phyloP scores from a whole-genome alignment of 2,113 vertebrate species.

The Cardinalis cardinalis region DNA sequence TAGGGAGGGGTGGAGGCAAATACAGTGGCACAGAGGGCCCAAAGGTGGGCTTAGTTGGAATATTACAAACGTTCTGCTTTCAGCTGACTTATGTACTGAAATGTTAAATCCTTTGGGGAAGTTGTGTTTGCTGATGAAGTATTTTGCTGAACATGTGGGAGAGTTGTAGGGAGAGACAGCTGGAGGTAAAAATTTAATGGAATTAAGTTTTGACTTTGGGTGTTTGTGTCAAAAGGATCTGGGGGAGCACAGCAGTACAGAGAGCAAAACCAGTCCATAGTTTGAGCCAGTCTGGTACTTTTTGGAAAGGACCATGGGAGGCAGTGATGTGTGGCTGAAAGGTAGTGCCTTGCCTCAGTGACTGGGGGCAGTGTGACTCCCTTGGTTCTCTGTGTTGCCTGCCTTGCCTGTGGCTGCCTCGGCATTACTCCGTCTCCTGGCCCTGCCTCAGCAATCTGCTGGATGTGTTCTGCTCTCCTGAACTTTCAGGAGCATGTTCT shows the following conservation, averaged over 20 bases:
- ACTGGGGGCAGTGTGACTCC: not conserved
- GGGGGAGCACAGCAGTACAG: not conserved
- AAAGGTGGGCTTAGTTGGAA: not conserved
- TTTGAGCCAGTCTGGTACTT: not conserved
- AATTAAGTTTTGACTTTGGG: not conserved
- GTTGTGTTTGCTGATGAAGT: not conserved
- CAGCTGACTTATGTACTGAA: not conserved
- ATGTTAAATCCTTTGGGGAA: not conserved
- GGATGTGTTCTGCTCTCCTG: not conserved
- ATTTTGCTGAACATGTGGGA: not conserved
- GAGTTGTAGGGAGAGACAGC: not conserved
- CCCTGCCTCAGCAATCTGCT: not conserved
- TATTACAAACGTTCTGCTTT: not conserved
- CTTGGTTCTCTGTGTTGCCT: not conserved
- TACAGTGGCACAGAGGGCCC: not conserved
- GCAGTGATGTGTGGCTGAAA: not conserved
- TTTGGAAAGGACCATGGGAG: not conserved
- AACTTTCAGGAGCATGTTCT: not conserved
- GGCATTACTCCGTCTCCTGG: not conserved
- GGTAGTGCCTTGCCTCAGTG: not conserved
- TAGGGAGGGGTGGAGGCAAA: not conserved
- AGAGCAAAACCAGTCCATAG: not conserved
- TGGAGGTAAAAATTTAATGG: not conserved
- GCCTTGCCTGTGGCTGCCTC: not conserved
- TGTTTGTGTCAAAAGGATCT: not conserved